Conservation (phyloP, 1,140 invertebrate species). For the Drosophila sucinea region DNA sequence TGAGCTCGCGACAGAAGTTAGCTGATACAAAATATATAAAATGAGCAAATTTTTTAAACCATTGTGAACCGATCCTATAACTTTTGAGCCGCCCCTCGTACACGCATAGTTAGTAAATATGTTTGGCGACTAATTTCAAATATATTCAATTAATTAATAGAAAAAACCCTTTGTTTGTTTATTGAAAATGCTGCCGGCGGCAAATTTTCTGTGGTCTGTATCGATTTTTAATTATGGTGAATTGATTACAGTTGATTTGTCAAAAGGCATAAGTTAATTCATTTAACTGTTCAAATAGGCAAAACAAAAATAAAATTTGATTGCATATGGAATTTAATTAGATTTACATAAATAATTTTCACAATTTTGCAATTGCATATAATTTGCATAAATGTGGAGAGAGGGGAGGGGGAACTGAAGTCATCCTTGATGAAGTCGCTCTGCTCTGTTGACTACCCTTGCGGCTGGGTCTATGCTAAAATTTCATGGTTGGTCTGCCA, state of each 20-base stretch:
- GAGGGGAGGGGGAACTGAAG: neutral
- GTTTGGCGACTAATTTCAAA: neutral
- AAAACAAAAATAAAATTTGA: neutral
- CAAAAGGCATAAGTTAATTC: neutral
- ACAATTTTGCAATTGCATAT: neutral
- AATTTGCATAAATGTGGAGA: slow-evolving; percentile 2
- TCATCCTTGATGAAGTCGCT: slow-evolving; percentile 11
- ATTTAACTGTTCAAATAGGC: neutral
- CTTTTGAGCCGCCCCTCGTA: no score
- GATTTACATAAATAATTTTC: neutral
- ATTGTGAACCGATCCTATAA: no score
- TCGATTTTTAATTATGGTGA: neutral
- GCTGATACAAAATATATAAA: no score
- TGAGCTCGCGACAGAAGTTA: no score
- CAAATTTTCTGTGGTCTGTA: neutral
- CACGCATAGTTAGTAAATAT: no score
- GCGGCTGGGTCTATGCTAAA: slow-evolving; percentile 10
- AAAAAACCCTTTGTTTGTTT: neutral
- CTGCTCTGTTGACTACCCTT: slow-evolving; percentile 44
- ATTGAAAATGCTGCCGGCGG: neutral
- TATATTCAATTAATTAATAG: neutral
- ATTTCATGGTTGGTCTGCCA: slow-evolving; percentile 48
- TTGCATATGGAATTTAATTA: neutral
- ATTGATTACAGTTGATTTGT: neutral
- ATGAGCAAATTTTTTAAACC: no score